phyloP scores from a whole-genome alignment of 1,140 invertebrate species.

The Bombus affinis region DNA sequence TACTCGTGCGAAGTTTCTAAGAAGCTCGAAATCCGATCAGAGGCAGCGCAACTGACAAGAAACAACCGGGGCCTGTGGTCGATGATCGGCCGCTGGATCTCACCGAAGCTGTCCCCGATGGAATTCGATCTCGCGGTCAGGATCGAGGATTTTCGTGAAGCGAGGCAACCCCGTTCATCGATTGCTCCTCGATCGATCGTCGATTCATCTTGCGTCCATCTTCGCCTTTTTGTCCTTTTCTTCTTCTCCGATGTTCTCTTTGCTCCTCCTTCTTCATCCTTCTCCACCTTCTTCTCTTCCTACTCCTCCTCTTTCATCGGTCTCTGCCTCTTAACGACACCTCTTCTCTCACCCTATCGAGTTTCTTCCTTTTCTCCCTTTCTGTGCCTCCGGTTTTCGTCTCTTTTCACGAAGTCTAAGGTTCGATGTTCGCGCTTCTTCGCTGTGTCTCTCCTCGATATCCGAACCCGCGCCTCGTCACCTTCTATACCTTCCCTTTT shows the following conservation, averaged over 20 bases:
- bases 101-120: constrained; percentile 32
- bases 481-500: constrained; percentile 3
- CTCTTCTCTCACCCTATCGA: neutral
- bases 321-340: constrained; percentile 10
- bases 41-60: constrained; percentile 36
- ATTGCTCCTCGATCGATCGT: constrained; percentile 41
- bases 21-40: constrained; percentile 59
- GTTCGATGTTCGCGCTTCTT: constrained; percentile 21
- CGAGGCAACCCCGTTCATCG: constrained; percentile 28
- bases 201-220: constrained; percentile 24
- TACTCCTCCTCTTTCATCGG: neutral
- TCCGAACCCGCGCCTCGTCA: constrained; percentile 48
- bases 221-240: constrained; percentile 16
- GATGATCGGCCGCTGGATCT: constrained; percentile 49
- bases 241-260: neutral
- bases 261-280: neutral
- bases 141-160: constrained; percentile 54
- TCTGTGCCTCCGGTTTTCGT: no score
- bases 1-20: constrained; percentile 58
- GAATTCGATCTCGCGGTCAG: constrained; percentile 70
- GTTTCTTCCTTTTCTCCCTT: neutral
- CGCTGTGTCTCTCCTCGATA: constrained; percentile 39
- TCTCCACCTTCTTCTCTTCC: no score
- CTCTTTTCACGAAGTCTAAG: neutral
- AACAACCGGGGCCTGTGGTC: constrained; percentile 46